Evolutionary conservation across 2,113 vertebrate genomes (phyloP).

Genomic region (Oryzias curvinotus): DNA sequence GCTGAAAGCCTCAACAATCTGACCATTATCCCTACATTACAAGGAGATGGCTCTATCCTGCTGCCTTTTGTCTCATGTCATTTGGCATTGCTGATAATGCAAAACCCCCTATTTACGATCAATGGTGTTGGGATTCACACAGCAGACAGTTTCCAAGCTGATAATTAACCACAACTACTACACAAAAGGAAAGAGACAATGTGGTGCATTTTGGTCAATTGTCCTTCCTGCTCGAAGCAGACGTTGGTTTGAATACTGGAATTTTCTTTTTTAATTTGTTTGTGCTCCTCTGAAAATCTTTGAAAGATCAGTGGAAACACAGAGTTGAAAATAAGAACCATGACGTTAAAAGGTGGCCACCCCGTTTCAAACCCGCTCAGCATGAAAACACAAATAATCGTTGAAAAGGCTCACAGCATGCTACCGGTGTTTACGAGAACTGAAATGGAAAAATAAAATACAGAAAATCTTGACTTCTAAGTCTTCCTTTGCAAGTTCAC

Average conservation of each 20-base stretch:
- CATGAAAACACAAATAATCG: conserved; percentile 36
- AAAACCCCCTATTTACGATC: conserved; percentile 43
- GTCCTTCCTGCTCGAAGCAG: conserved; percentile 11
- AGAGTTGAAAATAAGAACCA: conserved; percentile 24
- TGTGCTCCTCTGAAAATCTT: conserved; percentile 33
- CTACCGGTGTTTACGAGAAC: conserved; percentile 29
- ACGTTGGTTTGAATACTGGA: conserved; percentile 30
- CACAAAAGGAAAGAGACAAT: conserved; percentile 63
- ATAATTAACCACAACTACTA: conserved; percentile 62
- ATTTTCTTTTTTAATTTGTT: conserved; percentile 32
- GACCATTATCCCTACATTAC: conserved; percentile 63
- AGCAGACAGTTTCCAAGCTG: conserved; percentile 56
- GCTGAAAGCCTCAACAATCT: conserved; percentile 52
- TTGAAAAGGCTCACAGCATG: conserved; percentile 25
- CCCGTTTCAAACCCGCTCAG: conserved; percentile 24
- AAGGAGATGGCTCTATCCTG: conserved; percentile 63
- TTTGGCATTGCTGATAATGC: conserved; percentile 69
- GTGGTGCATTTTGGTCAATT: conserved; percentile 40
- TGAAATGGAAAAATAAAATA: conserved; percentile 35
- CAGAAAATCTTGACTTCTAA: not conserved
- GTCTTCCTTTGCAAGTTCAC: no score
- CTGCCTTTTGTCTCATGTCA: conserved; percentile 67
- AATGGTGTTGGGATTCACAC: conserved; percentile 48
- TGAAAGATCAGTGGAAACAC: conserved; percentile 35
- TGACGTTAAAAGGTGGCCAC: conserved; percentile 20